phyloP scores from a whole-genome alignment of 2,797 vertebrate species.

The Cyclura pinguis region DNA sequence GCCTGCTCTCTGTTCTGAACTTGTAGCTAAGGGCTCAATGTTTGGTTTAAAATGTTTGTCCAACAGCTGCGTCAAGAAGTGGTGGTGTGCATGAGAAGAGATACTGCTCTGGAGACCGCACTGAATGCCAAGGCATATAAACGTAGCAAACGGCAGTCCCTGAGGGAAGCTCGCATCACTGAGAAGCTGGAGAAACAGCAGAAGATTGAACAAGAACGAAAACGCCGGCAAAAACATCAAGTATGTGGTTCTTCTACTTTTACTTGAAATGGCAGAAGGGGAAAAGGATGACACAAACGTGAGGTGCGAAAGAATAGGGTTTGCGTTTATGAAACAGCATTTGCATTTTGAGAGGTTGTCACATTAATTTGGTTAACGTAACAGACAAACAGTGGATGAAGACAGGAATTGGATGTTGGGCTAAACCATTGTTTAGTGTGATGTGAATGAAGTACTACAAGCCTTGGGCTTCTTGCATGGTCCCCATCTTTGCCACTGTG shows the following conservation, averaged over 20 bases:
- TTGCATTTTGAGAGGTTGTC: neutral
- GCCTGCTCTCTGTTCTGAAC: no score
- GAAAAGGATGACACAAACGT: neutral
- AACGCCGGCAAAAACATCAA: slow-evolving; percentile 97
- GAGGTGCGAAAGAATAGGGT: neutral
- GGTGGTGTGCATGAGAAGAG: slow-evolving; percentile 96
- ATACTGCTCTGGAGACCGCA: slow-evolving; percentile 94
- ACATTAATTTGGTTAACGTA: neutral
- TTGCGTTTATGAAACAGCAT: neutral
- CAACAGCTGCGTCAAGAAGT: slow-evolving; percentile 95
- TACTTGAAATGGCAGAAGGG: neutral
- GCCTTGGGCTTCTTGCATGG: neutral
- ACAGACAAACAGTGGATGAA: neutral
- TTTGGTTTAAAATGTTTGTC: slow-evolving; percentile 19
- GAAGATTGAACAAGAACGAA: slow-evolving; percentile 97
- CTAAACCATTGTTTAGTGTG: neutral
- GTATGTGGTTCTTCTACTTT: slow-evolving; percentile 68
- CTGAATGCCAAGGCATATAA: slow-evolving; percentile 98
- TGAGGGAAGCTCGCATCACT: slow-evolving; percentile 95
- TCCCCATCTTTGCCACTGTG: neutral
- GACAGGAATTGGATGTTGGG: no score
- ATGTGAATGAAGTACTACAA: neutral
- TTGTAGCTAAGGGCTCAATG: neutral
- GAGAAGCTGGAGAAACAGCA: slow-evolving; percentile 99
- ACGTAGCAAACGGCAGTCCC: slow-evolving; percentile 95